Evolutionary conservation across 2,888 invertebrate species (phyloP).

Genomic region (Parelbella ahira): DNA sequence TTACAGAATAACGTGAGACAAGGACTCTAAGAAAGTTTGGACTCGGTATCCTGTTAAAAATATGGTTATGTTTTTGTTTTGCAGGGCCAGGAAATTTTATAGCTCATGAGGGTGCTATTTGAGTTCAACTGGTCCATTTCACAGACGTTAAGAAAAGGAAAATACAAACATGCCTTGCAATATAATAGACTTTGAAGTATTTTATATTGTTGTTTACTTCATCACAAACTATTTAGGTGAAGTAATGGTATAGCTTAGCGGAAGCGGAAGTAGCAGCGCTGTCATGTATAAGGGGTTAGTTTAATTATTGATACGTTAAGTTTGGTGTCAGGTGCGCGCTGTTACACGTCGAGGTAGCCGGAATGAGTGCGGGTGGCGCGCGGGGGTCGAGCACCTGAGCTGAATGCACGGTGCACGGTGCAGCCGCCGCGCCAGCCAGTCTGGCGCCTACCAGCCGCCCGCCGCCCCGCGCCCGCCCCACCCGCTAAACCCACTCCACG

Average conservation of each 20-base stretch:
- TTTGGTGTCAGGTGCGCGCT: constrained; percentile 1
- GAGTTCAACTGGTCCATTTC: constrained; percentile 3
- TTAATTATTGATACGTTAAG: too few species aligned
- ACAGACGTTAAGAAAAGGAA: too few species aligned
- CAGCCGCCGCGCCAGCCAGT: constrained; percentile 65
- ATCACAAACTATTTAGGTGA: neutral
- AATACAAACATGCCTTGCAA: too few species aligned
- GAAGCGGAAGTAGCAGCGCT: too few species aligned
- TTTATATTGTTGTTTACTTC: constrained; percentile 7
- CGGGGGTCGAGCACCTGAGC: constrained; percentile 60
- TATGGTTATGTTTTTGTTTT: constrained; percentile 26
- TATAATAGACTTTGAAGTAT: too few species aligned
- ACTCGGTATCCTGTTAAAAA: constrained; percentile 15
- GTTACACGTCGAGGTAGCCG: constrained; percentile 1
- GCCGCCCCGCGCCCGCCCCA: constrained; percentile 28
- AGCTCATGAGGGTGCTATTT: constrained; percentile 13
- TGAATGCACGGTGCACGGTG: constrained; percentile 59
- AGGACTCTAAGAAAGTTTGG: constrained; percentile 21
- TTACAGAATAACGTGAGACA: constrained; percentile 33
- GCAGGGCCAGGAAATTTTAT: constrained; percentile 24
- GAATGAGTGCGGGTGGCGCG: constrained; percentile 10
- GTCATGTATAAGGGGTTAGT: too few species aligned
- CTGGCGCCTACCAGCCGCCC: constrained; percentile 56
- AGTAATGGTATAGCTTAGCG: too few species aligned
- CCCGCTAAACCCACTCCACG: constrained; percentile 43